A percentile compares a stretch with the other conserved stretches of the same genome.
phyloP scores from a whole-genome alignment of 2,888 invertebrate genomes.

The Linnaemya tessellans region DNA sequence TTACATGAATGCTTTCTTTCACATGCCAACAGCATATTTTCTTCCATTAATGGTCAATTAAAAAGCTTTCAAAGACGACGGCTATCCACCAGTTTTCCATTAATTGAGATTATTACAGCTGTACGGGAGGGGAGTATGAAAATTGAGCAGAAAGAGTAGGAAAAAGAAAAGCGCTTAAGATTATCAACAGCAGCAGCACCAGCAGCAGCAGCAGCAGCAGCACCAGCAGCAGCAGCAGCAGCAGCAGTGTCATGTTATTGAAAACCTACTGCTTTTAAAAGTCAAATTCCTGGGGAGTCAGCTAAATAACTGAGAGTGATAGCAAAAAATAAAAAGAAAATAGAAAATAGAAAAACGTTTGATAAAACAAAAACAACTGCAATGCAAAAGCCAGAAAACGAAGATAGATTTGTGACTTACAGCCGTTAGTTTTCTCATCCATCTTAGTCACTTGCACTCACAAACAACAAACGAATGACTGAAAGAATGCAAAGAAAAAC shows the following conservation, averaged over 20 bases:
- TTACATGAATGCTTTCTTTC: background rate
- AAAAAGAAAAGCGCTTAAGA: slow-evolving; percentile 12
- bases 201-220: background rate
- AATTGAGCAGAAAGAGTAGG: background rate
- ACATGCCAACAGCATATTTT: slow-evolving; percentile 1
- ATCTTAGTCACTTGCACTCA: slow-evolving; percentile 62
- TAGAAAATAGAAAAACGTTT: slow-evolving; percentile 62
- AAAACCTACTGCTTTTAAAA: slow-evolving; percentile 55
- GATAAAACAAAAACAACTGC: slow-evolving; percentile 35
- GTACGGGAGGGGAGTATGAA: background rate
- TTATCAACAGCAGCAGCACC: background rate
- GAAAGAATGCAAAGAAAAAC: slow-evolving; percentile 65
- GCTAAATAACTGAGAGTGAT: slow-evolving; percentile 42
- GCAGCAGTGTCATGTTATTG: slow-evolving; percentile 33
- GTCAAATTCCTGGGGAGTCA: slow-evolving; percentile 60
- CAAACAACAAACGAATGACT: slow-evolving; percentile 28
- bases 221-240: background rate
- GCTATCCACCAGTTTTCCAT: background rate
- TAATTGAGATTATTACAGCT: slow-evolving; percentile 24
- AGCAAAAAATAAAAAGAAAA: background rate
- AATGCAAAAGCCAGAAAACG: slow-evolving; percentile 72
- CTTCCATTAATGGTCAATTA: slow-evolving; percentile 5
- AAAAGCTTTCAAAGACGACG: background rate
- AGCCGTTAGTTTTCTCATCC: slow-evolving; percentile 67
- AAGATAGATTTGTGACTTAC: slow-evolving; percentile 70